Evolutionary conservation across 2,797 vertebrate species (phyloP).

Genomic region (Scarus forsteni): DNA sequence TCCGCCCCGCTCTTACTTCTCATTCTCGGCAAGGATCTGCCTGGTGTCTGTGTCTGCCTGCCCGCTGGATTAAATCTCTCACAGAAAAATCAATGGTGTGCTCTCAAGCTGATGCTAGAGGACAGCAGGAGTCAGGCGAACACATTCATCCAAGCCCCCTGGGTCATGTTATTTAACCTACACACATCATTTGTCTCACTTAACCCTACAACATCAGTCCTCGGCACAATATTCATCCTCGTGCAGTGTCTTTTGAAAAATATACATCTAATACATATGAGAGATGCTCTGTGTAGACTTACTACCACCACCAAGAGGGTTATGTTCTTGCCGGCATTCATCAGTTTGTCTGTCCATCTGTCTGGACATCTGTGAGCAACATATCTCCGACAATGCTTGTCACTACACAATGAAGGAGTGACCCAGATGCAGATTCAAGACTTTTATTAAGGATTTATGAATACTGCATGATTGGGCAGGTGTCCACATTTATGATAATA

Average conservation of each 20-base stretch:
- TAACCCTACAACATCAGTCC: constrained; percentile 8
- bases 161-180: constrained; percentile 44
- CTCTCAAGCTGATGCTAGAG: constrained; percentile 58
- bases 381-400: too few relatives aligned
- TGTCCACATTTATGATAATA: too few relatives aligned
- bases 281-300: too few relatives aligned
- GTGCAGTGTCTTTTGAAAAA: not conserved
- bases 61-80: constrained; percentile 75
- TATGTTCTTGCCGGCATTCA: too few relatives aligned
- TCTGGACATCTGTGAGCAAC: too few relatives aligned
- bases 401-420: too few relatives aligned
- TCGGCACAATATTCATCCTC: constrained; percentile 14
- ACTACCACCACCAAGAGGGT: too few relatives aligned
- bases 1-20: constrained; percentile 39
- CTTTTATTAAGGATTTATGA: too few relatives aligned
- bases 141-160: constrained; percentile 47
- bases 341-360: too few relatives aligned
- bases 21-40: constrained; percentile 36
- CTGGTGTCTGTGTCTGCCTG: constrained; percentile 50
- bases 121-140: constrained; percentile 62
- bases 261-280: not conserved
- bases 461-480: too few relatives aligned
- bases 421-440: too few relatives aligned
- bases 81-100: constrained; percentile 74
- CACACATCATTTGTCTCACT: constrained; percentile 28